These are phyloP conservation scores for Gallinago undulata DNA, from an alignment of 2,113 vertebrate genomes.

Conservation along the genomic window DNA sequence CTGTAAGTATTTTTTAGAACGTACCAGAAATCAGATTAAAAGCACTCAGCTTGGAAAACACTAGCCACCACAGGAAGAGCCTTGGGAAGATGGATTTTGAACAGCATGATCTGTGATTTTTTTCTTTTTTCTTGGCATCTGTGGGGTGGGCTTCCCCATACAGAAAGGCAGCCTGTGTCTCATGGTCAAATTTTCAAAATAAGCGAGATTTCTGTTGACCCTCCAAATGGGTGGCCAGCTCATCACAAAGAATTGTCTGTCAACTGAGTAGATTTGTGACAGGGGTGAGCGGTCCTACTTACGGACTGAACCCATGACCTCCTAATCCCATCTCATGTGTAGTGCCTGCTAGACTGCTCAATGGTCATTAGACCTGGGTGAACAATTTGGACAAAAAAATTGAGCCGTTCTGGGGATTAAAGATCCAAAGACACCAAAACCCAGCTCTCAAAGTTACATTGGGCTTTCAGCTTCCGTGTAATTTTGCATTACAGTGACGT, in stretches of 20 bases:
- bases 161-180: constrained; percentile 42
- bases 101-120: neutral
- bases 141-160: constrained; percentile 4
- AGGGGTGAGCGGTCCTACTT: constrained; percentile 60
- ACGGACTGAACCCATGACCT: constrained; percentile 70
- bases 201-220: constrained; percentile 53
- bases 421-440: constrained; percentile 39
- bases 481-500: neutral
- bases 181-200: constrained; percentile 54
- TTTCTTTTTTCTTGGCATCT: neutral
- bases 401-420: constrained; percentile 31
- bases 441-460: neutral
- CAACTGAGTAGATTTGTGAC: constrained; percentile 65
- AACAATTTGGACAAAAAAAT: constrained; percentile 52
- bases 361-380: constrained; percentile 67
- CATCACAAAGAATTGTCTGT: constrained; percentile 66
- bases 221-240: constrained; percentile 66
- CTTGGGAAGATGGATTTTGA: neutral
- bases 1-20: neutral
- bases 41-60: neutral
- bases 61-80: neutral
- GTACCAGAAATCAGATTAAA: neutral
- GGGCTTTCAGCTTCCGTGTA: neutral
- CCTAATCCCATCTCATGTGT: constrained; percentile 67
- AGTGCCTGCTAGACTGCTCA: constrained; percentile 60